Conservation (phyloP, 2,888 invertebrate genomes). For the Troides aeacus region DNA sequence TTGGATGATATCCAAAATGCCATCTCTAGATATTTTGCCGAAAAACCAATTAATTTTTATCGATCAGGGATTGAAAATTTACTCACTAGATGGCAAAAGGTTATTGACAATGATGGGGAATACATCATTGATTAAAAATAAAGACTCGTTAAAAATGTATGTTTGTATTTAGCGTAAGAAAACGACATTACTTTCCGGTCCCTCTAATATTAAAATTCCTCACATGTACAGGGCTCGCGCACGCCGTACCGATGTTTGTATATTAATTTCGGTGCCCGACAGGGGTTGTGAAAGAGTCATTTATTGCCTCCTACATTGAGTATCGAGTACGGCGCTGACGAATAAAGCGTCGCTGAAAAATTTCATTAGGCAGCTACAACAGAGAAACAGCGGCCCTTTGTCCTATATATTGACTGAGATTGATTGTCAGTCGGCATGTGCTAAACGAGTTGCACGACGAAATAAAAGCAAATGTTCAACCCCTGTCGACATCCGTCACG, state of each 20-base stretch:
- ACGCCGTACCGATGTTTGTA: constrained; percentile 1
- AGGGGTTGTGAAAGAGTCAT: constrained; percentile 24
- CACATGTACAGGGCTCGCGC: too few species aligned
- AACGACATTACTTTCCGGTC: too few species aligned
- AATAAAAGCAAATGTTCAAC: constrained; percentile 73
- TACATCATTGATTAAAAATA: too few species aligned
- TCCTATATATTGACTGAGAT: constrained; percentile 75
- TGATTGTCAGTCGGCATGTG: constrained; percentile 75
- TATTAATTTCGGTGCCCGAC: constrained; percentile 18
- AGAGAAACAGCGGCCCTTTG: constrained; percentile 68
- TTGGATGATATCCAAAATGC: too few species aligned
- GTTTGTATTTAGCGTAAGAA: too few species aligned
- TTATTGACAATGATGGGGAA: too few species aligned
- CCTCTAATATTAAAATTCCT: too few species aligned
- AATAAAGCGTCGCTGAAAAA: constrained; percentile 55
- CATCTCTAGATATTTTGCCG: too few species aligned
- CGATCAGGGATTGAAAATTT: too few species aligned
- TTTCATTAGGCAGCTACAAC: constrained; percentile 64
- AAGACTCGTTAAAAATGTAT: too few species aligned
- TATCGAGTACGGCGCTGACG: constrained; percentile 23
- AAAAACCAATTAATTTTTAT: too few species aligned
- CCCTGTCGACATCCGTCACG: constrained; percentile 68
- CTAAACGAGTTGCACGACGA: constrained; percentile 70
- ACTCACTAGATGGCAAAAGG: too few species aligned
- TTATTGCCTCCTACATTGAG: constrained; percentile 27